Base-by-base conservation (phyloP, 2,113 vertebrate species). In the Australoheros scitulus region DNA sequence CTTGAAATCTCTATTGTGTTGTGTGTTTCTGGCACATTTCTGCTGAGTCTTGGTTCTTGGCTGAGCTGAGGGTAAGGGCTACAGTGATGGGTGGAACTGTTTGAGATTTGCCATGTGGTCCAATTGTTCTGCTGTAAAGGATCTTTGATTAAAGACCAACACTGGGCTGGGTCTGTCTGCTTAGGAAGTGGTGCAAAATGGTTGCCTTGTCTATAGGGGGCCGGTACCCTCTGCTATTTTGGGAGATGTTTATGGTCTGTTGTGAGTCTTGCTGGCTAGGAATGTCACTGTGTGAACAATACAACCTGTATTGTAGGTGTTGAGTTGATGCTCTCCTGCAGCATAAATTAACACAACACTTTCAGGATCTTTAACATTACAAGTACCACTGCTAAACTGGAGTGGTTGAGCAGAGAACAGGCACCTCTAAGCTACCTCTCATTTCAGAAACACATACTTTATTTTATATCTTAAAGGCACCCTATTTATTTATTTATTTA, bases 71-170 rank as follows among this genome's bases (percentile, higher is more conserved):
- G 83, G 77, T 77, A 76, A 78, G 65, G 74, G 75, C 56, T 83
- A 80, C 81, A 77, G 68, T 47, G 50, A 80, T 70, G 85, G 85
- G 77, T 81, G 87, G 87, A 83, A 88, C 87, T 92, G 80, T 92
- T 91, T 89, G 70, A 90, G 86, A 90, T 92, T 88, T 92, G 24
- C 82, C 57, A 76, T 91, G 86, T 89, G 90, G 78, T 80, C 85
- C 89, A 89, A 95, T 94, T 95, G 94, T 96, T 95, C 89, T 94
- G 84, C 89, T 92, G 92, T 93, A 92, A 90, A 89, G 85, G 78
- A 92, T 93, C 85, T 93, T 87, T 94, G 89, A 93, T 95, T 92
- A 90, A 94, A 91, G 87, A 92, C 84, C 79, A 87, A 83, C 68
- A 81, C 63, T 87, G 94, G 93, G 94, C 58, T 90, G 91, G 94